Evolutionary conservation across 2,113 vertebrate species (phyloP).

Genomic region (Salvelinus alpinus): DNA sequence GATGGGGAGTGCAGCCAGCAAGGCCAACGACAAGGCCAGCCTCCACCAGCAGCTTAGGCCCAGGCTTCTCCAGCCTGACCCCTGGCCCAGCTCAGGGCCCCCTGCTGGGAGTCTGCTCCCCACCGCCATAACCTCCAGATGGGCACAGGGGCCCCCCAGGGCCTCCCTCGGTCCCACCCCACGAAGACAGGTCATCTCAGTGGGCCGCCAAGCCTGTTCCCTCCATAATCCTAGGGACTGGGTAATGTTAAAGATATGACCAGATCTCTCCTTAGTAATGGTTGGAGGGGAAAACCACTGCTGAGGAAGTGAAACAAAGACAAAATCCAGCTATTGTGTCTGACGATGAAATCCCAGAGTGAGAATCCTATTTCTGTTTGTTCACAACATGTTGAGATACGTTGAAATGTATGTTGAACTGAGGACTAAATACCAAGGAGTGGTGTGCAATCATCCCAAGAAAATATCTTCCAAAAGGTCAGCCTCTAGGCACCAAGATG

Average conservation of each 20-base stretch:
- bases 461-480: slow-evolving; percentile 50
- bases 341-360: not conserved
- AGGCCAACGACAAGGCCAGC: slow-evolving; percentile 68
- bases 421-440: slow-evolving; percentile 19
- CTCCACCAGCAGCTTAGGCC: slow-evolving; percentile 72
- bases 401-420: slow-evolving; percentile 32
- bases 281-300: slow-evolving; percentile 2
- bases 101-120: slow-evolving; percentile 47
- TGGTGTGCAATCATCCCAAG: slow-evolving; percentile 39
- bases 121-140: slow-evolving; percentile 63
- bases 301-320: slow-evolving; percentile 14
- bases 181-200: slow-evolving; percentile 73
- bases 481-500: slow-evolving; percentile 12
- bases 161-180: slow-evolving; percentile 58
- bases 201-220: slow-evolving; percentile 53
- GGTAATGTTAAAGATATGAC: slow-evolving; percentile 8
- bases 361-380: slow-evolving; percentile 18
- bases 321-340: slow-evolving; percentile 31
- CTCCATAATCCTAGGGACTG: slow-evolving; percentile 54
- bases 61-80: slow-evolving; percentile 52
- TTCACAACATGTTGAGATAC: slow-evolving; percentile 38
- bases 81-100: slow-evolving; percentile 54
- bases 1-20: slow-evolving; percentile 72
- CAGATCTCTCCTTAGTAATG: slow-evolving; percentile 14
- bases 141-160: slow-evolving; percentile 54